phyloP scores from a whole-genome alignment of 2,797 vertebrate species.

The Xiphorhynchus erythropygius region DNA sequence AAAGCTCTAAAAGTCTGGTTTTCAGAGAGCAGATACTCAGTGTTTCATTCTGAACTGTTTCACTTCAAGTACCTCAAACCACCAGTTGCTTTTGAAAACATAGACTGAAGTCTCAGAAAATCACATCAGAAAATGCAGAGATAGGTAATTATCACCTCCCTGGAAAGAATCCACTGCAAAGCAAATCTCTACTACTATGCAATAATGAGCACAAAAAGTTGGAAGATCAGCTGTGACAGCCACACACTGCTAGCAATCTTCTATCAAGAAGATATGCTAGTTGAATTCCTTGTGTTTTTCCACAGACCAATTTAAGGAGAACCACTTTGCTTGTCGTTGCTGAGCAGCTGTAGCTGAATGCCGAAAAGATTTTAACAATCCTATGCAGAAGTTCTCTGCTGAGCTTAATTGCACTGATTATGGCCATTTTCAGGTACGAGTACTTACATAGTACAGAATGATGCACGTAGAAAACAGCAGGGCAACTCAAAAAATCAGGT shows the following conservation, averaged over 20 bases:
- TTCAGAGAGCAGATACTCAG: background rate
- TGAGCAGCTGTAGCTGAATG: background rate
- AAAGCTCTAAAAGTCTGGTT: background rate
- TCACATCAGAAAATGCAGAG: background rate
- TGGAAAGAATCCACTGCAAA: background rate
- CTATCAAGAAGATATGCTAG: background rate
- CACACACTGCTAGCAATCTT: background rate
- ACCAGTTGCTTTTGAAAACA: background rate
- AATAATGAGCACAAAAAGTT: background rate
- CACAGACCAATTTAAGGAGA: background rate
- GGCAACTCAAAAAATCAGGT: background rate
- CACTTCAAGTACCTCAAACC: background rate
- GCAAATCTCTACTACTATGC: background rate
- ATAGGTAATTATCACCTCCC: background rate
- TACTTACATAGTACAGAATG: background rate
- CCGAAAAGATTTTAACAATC: background rate
- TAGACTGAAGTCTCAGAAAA: background rate
- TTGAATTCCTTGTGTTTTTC: background rate
- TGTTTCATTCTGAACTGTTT: background rate
- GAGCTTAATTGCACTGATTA: background rate
- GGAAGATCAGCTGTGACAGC: background rate
- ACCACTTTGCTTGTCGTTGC: background rate
- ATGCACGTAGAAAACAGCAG: background rate
- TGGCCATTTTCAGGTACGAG: background rate
- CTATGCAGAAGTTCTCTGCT: background rate